Evolutionary conservation across 2,797 vertebrate species (phyloP).

Genomic region (Propithecus perrieri): DNA sequence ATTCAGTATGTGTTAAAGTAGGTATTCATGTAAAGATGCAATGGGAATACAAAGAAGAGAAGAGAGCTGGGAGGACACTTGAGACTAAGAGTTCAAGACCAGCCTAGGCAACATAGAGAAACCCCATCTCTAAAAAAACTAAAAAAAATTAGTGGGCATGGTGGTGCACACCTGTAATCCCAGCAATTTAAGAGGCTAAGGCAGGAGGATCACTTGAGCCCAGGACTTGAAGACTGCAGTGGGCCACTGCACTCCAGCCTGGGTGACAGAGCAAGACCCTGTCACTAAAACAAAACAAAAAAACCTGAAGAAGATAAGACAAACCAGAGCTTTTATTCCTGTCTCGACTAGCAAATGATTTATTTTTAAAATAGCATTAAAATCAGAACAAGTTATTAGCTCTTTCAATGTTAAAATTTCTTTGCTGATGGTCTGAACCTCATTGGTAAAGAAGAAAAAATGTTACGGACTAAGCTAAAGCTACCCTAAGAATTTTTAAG

Average conservation of each 20-base stretch:
- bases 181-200: neutral
- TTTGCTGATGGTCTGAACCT: neutral
- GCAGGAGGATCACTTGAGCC: neutral
- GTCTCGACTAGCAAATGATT: neutral
- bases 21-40: neutral
- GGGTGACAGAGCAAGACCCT: too few relatives aligned
- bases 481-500: neutral
- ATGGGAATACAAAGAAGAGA: neutral
- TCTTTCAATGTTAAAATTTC: neutral
- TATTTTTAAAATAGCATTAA: neutral
- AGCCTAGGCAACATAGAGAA: neutral
- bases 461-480: neutral
- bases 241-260: too few relatives aligned
- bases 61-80: neutral
- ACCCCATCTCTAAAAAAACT: neutral
- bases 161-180: neutral
- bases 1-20: neutral
- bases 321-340: neutral
- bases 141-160: neutral
- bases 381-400: neutral
- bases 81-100: neutral
- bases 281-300: too few relatives aligned
- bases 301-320: neutral
- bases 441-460: neutral
- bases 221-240: neutral